Base-by-base conservation (phyloP, 2,113 vertebrate species). In the Ceyx cyanopectus region DNA sequence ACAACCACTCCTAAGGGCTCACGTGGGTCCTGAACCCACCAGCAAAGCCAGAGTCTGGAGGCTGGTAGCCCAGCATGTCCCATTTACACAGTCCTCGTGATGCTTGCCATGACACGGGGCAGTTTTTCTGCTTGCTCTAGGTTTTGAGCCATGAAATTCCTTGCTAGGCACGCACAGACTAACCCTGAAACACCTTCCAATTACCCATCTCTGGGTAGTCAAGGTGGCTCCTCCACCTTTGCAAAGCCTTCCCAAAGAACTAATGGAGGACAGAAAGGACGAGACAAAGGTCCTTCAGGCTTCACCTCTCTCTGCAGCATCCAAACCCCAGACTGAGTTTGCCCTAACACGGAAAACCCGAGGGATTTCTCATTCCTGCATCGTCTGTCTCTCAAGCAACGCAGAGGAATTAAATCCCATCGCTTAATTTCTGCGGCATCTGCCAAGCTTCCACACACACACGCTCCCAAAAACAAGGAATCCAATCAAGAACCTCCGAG, bases 401-500 rank as follows among this genome's bases (percentile, higher is more conserved):
- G 18, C 32, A 6, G 70, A 77, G 60, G 72, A 74, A 94, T 85
- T 85, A 48, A 91, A 89, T n/a, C 24, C 68, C 23, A 1, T 5
- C 9, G 23, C 84, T 87, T 70, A 14, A 93, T 77, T 89, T 69
- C 78, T 82, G 81, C 5, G 0, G 62, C 84, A 84, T 62, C 92
- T 76, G 51, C 92, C 81, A 74, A 20, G 46, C 32, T 65, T 62
- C 14, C 37, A 32, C 43, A 22, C 9, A 4, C 15, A 22, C 48
- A 13, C 12, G 2, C 14, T 21, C 45, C 17, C 15, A 7, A 41
- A 91, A 92, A 43, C 1, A 76, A 87, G 60, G 91, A 92, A 87
- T 89, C 85, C 78, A 87, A 82, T 92, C 92, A 89, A 89, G 91
- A 92, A 18, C 56, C 89, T 92, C 81, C 41, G 76, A 91, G 89